A percentile compares a stretch with the other conserved stretches of the same genome.
These are phyloP conservation scores for Mycalesis mineus DNA, from an alignment of 2,888 invertebrate species.

Conservation along the genomic window DNA sequence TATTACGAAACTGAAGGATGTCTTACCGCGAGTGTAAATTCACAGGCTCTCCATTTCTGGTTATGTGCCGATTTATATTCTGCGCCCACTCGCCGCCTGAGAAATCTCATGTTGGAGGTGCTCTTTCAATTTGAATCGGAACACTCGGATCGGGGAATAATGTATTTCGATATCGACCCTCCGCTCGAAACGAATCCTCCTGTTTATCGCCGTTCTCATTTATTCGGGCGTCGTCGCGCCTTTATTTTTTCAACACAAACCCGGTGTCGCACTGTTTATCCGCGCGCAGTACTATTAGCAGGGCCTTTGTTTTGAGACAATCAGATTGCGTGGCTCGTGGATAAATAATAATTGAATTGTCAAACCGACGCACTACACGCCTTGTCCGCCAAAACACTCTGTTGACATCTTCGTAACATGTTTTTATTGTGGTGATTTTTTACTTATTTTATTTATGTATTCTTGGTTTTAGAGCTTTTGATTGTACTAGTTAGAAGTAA, in stretches of 20 bases:
- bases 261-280: constrained; percentile 69
- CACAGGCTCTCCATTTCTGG: constrained; percentile 74
- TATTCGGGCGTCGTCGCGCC: constrained; percentile 76
- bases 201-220: constrained; percentile 77
- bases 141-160: constrained; percentile 78
- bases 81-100: constrained; percentile 76
- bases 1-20: constrained; percentile 32
- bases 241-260: constrained; percentile 75
- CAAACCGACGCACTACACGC: constrained; percentile 41
- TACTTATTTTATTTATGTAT: too few relatives aligned
- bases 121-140: constrained; percentile 79
- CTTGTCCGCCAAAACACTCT: background rate
- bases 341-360: constrained; percentile 59
- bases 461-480: too few relatives aligned
- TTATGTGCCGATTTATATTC: constrained; percentile 79
- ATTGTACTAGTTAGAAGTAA: too few relatives aligned
- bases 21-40: constrained; percentile 69
- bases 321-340: constrained; percentile 61
- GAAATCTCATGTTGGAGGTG: constrained; percentile 78
- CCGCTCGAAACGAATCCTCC: constrained; percentile 72
- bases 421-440: too few relatives aligned
- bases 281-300: constrained; percentile 67
- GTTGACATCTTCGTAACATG: background rate
- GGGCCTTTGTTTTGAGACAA: constrained; percentile 69
- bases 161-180: constrained; percentile 78